phyloP scores from a whole-genome alignment of 2,797 vertebrate genomes.

The Myotis vivesi region DNA sequence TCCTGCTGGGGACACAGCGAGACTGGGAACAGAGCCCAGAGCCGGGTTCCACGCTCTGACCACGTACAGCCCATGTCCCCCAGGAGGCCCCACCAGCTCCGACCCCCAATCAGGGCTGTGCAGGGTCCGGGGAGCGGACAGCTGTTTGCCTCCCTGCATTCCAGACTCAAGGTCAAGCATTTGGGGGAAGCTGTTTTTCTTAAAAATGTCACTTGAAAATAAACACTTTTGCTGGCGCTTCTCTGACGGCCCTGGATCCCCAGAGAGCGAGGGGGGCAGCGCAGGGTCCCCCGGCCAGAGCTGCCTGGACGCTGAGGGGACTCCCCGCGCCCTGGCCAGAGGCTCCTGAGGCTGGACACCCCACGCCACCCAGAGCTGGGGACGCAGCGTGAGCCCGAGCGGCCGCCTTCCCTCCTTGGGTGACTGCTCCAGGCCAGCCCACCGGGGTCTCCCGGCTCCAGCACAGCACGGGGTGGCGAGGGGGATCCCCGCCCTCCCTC shows the following conservation, averaged over 20 bases:
- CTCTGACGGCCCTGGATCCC: conserved; percentile 17
- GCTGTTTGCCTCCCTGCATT: conserved; percentile 55
- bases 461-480: not conserved
- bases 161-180: conserved; percentile 57
- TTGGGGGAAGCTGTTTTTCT: conserved; percentile 66
- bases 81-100: not conserved
- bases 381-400: not conserved
- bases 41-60: not conserved
- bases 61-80: not conserved
- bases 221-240: conserved; percentile 56
- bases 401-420: not conserved
- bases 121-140: not conserved
- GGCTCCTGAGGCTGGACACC: not conserved
- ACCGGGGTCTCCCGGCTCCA: not conserved
- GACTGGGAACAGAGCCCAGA: conserved; percentile 35
- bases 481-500: not conserved
- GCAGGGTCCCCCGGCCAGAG: not conserved
- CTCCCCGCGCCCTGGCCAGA: not conserved
- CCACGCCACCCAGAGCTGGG: rapidly evolving
- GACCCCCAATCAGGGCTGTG: not conserved
- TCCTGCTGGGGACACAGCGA: not conserved
- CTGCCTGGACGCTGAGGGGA: not conserved
- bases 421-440: no score
- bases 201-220: conserved; percentile 75
- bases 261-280: not conserved